Evolutionary conservation across 2,113 vertebrate species (phyloP).

Genomic region (Leucoraja erinaceus): DNA sequence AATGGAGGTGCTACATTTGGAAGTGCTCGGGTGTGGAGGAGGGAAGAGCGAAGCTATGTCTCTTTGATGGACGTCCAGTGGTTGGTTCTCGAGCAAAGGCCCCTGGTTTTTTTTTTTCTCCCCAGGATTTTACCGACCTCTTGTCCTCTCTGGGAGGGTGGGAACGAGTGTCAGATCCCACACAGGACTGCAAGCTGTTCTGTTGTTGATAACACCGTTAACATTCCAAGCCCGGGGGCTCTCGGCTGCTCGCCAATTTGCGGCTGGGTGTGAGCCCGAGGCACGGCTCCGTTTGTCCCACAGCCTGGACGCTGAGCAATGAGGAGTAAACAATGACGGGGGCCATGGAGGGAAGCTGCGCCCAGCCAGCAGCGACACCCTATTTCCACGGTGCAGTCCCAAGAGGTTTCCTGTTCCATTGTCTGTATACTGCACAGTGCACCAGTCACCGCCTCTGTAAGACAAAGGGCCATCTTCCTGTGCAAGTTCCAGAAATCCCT

Average conservation of each 20-base stretch:
- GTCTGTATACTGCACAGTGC: neutral
- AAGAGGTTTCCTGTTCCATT: neutral
- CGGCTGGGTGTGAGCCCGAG: neutral
- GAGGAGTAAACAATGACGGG: neutral
- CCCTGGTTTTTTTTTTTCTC: neutral
- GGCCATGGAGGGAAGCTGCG: neutral
- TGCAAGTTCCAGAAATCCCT: conserved; percentile 13
- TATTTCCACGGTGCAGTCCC: neutral
- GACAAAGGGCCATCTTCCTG: conserved; percentile 4
- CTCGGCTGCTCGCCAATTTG: neutral
- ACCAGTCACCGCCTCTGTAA: neutral
- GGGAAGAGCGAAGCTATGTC: too few species aligned
- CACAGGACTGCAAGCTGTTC: neutral
- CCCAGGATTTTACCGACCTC: neutral
- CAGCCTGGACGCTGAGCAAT: neutral
- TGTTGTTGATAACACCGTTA: neutral
- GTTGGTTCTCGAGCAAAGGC: neutral
- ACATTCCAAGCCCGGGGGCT: neutral
- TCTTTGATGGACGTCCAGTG: neutral
- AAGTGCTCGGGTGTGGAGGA: too few species aligned
- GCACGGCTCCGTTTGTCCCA: neutral
- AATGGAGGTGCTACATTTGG: too few species aligned
- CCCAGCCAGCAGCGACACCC: neutral
- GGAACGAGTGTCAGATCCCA: neutral
- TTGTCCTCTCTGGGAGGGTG: neutral